A percentile compares a stretch with the other conserved stretches of the same genome.
phyloP scores from a whole-genome alignment of 2,113 vertebrate genomes.

The Mustela lutreola region DNA sequence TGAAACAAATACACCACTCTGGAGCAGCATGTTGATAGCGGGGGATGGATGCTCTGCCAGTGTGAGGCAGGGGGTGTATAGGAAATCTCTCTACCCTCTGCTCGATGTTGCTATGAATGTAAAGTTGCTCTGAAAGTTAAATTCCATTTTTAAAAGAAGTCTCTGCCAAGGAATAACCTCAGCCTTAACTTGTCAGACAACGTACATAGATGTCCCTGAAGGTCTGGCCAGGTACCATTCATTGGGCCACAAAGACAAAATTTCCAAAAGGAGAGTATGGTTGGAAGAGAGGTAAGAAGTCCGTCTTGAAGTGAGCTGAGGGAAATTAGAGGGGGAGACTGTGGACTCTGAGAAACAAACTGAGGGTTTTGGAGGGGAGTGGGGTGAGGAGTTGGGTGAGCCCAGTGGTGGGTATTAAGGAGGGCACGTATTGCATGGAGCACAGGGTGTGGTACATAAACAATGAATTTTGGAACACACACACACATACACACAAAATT shows the following conservation, averaged over 20 bases:
- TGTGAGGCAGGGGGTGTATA: no score
- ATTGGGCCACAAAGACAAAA: not conserved
- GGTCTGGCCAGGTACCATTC: not conserved
- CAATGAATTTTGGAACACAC: no score
- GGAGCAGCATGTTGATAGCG: not conserved
- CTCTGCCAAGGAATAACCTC: not conserved
- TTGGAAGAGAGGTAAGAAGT: not conserved
- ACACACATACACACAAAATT: no score
- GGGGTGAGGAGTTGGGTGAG: no score
- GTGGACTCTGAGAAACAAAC: no score
- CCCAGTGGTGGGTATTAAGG: no score
- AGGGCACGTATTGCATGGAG: no score
- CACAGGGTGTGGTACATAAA: no score
- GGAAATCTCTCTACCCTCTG: not conserved
- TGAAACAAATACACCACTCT: not conserved
- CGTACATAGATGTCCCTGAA: not conserved
- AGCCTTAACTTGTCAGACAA: not conserved
- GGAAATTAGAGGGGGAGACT: no score
- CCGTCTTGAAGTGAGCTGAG: not conserved
- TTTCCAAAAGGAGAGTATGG: not conserved
- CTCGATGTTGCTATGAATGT: not conserved
- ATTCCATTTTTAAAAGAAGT: not conserved
- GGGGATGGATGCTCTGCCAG: no score
- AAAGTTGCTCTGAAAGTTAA: slow-evolving; percentile 19
- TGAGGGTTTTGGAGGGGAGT: no score